Conservation (phyloP, 2,113 vertebrate genomes). For the Clarias gariepinus region DNA sequence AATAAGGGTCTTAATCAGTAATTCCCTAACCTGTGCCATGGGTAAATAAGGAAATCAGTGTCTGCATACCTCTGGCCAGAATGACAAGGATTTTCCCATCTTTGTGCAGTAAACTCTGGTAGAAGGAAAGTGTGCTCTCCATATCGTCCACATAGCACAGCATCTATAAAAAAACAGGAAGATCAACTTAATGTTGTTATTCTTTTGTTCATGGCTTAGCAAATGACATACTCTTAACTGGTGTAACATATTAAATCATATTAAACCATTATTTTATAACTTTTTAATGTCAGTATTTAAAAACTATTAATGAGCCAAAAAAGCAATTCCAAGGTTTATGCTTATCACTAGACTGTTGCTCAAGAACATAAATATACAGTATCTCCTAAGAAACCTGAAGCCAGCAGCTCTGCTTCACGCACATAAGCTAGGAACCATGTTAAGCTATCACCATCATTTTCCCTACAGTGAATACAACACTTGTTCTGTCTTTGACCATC, state of each 20-base stretch:
- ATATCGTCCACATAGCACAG: constrained; percentile 89
- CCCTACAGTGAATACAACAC: no score
- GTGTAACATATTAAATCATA: background rate
- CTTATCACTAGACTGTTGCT: background rate
- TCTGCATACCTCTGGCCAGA: constrained; percentile 81
- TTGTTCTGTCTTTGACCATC: no score
- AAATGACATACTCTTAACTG: background rate
- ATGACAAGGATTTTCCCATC: constrained; percentile 85
- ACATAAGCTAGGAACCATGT: background rate
- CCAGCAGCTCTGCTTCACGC: background rate
- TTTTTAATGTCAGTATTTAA: background rate
- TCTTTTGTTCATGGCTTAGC: background rate
- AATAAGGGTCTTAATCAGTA: background rate
- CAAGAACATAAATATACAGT: background rate
- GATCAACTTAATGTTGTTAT: background rate
- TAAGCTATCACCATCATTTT: no score
- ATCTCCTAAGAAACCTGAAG: background rate
- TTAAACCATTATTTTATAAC: background rate
- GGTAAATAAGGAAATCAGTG: background rate
- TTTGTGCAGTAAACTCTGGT: constrained; percentile 77
- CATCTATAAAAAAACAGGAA: constrained; percentile 65
- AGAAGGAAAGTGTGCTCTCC: constrained; percentile 79
- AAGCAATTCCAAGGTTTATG: background rate
- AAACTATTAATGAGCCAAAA: background rate
- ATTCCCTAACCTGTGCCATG: background rate